Evolutionary conservation across 2,797 vertebrate species (phyloP), one percentile per base, ranked within the genome.

Genomic region (Anas acuta): DNA sequence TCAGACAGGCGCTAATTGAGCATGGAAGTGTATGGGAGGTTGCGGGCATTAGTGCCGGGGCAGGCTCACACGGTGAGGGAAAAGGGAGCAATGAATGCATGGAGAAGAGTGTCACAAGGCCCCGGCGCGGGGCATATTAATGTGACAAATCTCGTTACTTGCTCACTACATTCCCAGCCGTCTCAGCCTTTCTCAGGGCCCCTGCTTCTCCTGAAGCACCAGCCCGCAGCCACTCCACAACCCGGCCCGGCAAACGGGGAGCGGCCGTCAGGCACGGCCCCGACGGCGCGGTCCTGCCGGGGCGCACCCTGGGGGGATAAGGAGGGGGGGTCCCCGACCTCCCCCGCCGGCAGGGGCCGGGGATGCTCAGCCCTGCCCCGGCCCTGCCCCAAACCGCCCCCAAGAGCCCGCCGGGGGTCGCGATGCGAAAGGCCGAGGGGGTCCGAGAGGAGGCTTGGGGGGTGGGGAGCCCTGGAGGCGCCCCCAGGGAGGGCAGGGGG

Each of bases 1-100:
- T 65, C 73, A n/a, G 62, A 23, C 60, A 80, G 75, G 73, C 39
- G 49, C 80, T 90, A 41, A 78, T 19, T 54, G 87, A 58, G 41
- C 53, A 3, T 8, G 32, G 11, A 76, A 65, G 56, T 15, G 12
- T 13, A 7, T 5, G 91, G 11, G 77, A 72, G 49, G 13, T 21
- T 92, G 87, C 28, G 26, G 74, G 54, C 64, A 53, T 1, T 32
- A 35, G 49, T 2, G 79, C 57, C 13, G 26, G 56, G 41, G 8
- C 70, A 62, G 60, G 23, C 53, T 90, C 49, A 7, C n/a, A 9
- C 32, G 47, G 83, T 26, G 3, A 8, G 39, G 33, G 49, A 67
- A 53, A 45, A 5, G 11, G 9, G 41, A 78, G 32, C 10, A 11
- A 33, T 8, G 32, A 28, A 5, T 16, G 2, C 7, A 18, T 1